phyloP scores from a whole-genome alignment of 2,888 invertebrate species.

The Thymelicus lineola region DNA sequence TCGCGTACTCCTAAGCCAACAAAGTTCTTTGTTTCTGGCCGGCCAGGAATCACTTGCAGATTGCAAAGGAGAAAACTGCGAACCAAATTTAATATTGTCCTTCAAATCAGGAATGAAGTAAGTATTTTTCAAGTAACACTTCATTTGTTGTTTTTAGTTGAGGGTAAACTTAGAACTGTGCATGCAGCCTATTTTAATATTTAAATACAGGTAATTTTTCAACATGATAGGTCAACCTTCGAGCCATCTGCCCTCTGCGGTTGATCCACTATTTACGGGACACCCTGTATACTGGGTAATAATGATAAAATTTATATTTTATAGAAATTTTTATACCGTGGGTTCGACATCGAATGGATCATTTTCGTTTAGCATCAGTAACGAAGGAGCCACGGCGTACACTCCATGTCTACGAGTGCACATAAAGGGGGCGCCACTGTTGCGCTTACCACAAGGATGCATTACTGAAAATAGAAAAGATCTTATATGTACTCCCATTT shows the following conservation, averaged over 20 bases:
- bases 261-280: too few species aligned
- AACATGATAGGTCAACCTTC: neutral
- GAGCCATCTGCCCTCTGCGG: neutral
- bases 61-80: neutral
- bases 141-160: too few species aligned
- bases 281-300: too few species aligned
- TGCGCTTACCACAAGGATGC: constrained; percentile 43
- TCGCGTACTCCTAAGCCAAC: constrained; percentile 21
- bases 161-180: too few species aligned
- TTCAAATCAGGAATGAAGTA: neutral
- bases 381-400: constrained; percentile 60
- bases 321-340: constrained; percentile 48
- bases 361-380: constrained; percentile 47
- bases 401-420: constrained; percentile 52
- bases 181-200: too few species aligned
- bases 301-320: neutral
- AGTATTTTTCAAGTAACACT: neutral
- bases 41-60: constrained; percentile 1
- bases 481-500: constrained; percentile 37
- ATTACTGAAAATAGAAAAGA: constrained; percentile 10
- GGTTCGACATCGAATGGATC: constrained; percentile 51
- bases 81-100: neutral
- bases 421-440: constrained; percentile 44
- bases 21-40: constrained; percentile 16
- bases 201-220: too few species aligned